These are phyloP conservation scores for Hydropotes inermis DNA, from an alignment of 2,113 vertebrate genomes.

Conservation along the genomic window DNA sequence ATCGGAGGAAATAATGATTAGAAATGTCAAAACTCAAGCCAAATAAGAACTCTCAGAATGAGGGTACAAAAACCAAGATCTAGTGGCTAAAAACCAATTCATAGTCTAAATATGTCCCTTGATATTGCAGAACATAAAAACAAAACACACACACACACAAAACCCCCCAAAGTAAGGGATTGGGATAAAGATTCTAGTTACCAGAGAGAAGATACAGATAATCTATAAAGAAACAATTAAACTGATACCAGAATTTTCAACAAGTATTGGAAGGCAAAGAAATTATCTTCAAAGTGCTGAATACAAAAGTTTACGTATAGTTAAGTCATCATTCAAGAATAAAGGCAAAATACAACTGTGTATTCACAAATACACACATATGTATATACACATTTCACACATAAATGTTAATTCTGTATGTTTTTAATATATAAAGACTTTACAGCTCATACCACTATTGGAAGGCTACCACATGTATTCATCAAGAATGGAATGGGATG, in stretches of 20 bases:
- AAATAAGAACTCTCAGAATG: neutral
- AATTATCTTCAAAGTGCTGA: neutral
- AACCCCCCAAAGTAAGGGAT: neutral
- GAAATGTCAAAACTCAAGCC: neutral
- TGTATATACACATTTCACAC: neutral
- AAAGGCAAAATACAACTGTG: neutral
- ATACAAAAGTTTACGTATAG: neutral
- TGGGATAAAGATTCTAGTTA: neutral
- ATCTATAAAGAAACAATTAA: neutral
- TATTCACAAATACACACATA: neutral
- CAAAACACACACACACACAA: neutral
- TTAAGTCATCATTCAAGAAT: neutral
- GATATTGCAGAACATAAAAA: neutral
- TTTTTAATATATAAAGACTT: neutral
- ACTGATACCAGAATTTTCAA: neutral
- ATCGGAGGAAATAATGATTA: neutral
- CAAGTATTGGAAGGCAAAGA: neutral
- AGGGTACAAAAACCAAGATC: neutral
- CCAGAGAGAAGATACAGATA: neutral
- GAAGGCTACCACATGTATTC: neutral
- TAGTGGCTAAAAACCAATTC: neutral
- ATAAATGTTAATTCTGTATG: neutral
- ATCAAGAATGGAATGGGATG: neutral
- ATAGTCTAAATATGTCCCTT: neutral
- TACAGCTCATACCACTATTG: neutral